These are phyloP conservation scores for Rafetus swinhoei DNA, from an alignment of 2,113 vertebrate genomes.

Conservation along the genomic window DNA sequence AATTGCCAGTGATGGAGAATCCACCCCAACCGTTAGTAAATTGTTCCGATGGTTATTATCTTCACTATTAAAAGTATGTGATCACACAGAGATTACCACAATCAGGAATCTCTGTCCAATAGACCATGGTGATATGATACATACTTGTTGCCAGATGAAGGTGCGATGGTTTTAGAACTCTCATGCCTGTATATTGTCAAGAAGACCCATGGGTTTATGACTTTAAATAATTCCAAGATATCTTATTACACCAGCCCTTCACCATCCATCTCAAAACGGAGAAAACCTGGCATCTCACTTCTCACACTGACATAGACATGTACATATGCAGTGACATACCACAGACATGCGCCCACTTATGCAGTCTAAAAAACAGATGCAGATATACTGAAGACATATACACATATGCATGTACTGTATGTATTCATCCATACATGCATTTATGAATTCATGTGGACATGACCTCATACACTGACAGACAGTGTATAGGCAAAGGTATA, in stretches of 20 bases:
- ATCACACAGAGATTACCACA: not conserved
- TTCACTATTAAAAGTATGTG: not conserved
- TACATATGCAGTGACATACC: not conserved
- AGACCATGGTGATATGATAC: not conserved
- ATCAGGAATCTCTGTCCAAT: not conserved
- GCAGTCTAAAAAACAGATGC: not conserved
- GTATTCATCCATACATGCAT: accelerated
- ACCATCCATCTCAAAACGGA: not conserved
- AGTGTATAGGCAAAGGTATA: accelerated
- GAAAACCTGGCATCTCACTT: not conserved
- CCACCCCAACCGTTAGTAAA: not conserved
- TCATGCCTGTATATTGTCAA: accelerated
- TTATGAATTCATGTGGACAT: not conserved
- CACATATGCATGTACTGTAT: too few species aligned
- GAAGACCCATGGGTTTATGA: constrained; percentile 36
- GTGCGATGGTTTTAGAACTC: constrained; percentile 30
- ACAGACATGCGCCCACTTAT: not conserved
- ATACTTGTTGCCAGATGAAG: not conserved
- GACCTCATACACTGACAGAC: accelerated
- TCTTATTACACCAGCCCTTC: not conserved
- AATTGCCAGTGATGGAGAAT: not conserved
- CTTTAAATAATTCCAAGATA: not conserved
- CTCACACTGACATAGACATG: not conserved
- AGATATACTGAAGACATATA: too few species aligned
- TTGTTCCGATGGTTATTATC: not conserved